Evolutionary conservation across 2,113 vertebrate species (phyloP), one percentile per base, ranked within the genome.

Genomic region (Zootoca vivipara): DNA sequence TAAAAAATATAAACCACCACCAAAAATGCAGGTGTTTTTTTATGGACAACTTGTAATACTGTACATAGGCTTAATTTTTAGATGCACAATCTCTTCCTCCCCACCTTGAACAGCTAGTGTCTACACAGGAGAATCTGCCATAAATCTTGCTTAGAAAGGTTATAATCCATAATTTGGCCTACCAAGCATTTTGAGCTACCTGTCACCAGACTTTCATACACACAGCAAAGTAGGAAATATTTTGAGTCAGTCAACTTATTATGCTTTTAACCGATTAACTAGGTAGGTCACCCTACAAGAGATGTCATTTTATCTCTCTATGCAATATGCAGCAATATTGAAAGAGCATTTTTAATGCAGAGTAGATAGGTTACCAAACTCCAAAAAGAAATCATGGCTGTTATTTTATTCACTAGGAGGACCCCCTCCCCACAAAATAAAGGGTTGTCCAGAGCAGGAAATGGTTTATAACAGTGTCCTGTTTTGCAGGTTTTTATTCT

Each of bases 81-180:
- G 12, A 35, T 88, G n/a, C 42, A 77, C 26, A 10, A 15, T 4
- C 75, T 69, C 13, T 40, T 26, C 5, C n/a, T 77, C 58, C 70
- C 13, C 52, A n/a, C 4, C 22, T 81, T 9, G 52, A 64, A 62
- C 52, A 82, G 69, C 35, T 35, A n/a, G 80, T 46, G 24, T 88
- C 22, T 78, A 38, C 38, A 28, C 15, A 70, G 38, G 78, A 35
- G 28, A 46, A 70, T 56, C 26, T 30, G 42, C 7, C 10, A 35
- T 80, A 33, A 52, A 52, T 70, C 33, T 46, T 80, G 42, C 40
- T 72, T 73, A 70, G 72, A 67, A 82, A 88, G 87, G 80, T 83
- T 77, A 88, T 33, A 74, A 65, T 65, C 70, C 56, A 75, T 65
- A 83, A 77, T 75, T 78, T 64, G 35, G 73, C 46, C 74, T 78